phyloP scores from a whole-genome alignment of 1,140 invertebrate species.

The Homarus americanus region DNA sequence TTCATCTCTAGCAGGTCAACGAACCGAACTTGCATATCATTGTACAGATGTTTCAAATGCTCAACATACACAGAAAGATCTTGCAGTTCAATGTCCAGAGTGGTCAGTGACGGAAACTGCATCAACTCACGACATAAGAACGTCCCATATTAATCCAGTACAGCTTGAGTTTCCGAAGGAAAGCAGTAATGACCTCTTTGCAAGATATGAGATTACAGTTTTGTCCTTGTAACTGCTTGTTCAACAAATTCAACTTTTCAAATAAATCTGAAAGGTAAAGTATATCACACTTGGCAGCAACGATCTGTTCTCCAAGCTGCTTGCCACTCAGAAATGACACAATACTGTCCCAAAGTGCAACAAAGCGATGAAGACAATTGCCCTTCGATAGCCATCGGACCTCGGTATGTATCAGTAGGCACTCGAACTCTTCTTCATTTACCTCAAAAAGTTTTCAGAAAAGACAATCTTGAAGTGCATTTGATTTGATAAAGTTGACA shows the following conservation, averaged over 20 bases:
- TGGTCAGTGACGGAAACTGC: slow-evolving; percentile 14
- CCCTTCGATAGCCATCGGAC: slow-evolving; percentile 16
- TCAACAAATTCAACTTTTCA: slow-evolving; percentile 22
- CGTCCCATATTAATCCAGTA: not conserved
- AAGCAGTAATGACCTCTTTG: slow-evolving; percentile 23
- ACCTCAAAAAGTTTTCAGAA: not conserved
- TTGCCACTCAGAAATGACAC: not conserved
- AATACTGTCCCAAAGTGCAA: slow-evolving; percentile 4
- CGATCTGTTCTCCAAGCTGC: not conserved
- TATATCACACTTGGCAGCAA: not conserved
- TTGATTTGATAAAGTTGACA: too few relatives aligned
- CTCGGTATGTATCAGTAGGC: slow-evolving; percentile 1
- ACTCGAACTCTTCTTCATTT: slow-evolving; percentile 7
- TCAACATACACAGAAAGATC: slow-evolving; percentile 14
- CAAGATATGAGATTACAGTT: not conserved
- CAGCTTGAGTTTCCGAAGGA: not conserved
- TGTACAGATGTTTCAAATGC: slow-evolving; percentile 7
- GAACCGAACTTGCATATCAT: not conserved
- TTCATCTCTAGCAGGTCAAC: too few relatives aligned
- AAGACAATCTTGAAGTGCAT: not conserved
- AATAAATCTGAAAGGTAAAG: slow-evolving; percentile 23
- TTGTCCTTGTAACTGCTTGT: not conserved
- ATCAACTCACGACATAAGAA: slow-evolving; percentile 17
- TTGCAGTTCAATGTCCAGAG: not conserved
- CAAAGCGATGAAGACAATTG: slow-evolving; percentile 7